phyloP scores from a whole-genome alignment of 2,888 invertebrate genomes.

The Encarsia formosa region DNA sequence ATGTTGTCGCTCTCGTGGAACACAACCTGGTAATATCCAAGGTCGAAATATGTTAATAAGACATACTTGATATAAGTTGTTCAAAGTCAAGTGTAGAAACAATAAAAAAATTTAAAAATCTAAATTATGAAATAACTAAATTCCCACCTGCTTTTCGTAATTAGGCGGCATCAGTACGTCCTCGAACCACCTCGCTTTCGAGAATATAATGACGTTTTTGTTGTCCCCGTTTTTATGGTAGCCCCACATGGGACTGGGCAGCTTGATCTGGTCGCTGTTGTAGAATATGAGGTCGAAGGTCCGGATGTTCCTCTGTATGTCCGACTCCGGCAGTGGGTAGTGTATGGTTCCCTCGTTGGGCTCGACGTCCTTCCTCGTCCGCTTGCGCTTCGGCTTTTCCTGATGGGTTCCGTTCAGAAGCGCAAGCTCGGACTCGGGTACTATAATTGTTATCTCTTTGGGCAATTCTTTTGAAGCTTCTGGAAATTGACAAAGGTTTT shows the following conservation, averaged over 20 bases:
- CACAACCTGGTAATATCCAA: slow-evolving; percentile 21
- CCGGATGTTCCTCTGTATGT: slow-evolving; percentile 14
- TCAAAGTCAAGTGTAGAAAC: too few species aligned
- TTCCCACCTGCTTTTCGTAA: slow-evolving; percentile 21
- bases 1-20: slow-evolving; percentile 21
- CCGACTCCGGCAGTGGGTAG: slow-evolving; percentile 14
- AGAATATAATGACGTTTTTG: slow-evolving; percentile 21
- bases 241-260: slow-evolving; percentile 22
- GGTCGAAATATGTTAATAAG: neutral
- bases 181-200: slow-evolving; percentile 21
- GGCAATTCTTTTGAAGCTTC: too few species aligned
- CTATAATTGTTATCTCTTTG: slow-evolving; percentile 15
- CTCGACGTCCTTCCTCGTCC: neutral
- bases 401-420: slow-evolving; percentile 4
- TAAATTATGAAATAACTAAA: too few species aligned
- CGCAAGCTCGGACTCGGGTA: slow-evolving; percentile 15
- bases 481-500: too few species aligned
- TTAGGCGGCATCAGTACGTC: slow-evolving; percentile 20
- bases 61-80: too few species aligned
- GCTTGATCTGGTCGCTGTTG: slow-evolving; percentile 20
- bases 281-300: slow-evolving; percentile 19
- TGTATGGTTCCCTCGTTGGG: neutral
- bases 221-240: slow-evolving; percentile 21
- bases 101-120: too few species aligned
- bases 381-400: neutral